These are phyloP conservation scores for Sebastes matsubarae DNA, from an alignment of 2,797 vertebrate species.

Conservation along the genomic window DNA sequence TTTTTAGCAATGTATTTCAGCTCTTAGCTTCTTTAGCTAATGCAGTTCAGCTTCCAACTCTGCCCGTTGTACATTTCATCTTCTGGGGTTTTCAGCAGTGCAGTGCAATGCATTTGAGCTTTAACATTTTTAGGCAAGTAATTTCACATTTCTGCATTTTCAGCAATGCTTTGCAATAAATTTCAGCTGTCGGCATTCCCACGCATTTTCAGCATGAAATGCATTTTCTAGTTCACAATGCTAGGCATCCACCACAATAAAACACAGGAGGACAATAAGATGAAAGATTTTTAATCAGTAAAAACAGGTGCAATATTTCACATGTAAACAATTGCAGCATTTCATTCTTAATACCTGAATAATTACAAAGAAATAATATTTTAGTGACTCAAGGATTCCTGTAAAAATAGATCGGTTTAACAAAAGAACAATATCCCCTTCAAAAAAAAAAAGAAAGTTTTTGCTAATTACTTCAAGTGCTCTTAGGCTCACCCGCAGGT, in stretches of 20 bases:
- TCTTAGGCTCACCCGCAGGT: conserved; percentile 1
- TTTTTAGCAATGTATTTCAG: too few species aligned
- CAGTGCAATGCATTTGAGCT: too few species aligned
- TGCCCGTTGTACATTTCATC: too few species aligned
- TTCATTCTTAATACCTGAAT: conserved; percentile 75
- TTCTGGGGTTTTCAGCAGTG: too few species aligned
- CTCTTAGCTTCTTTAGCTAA: too few species aligned
- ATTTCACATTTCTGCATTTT: too few species aligned
- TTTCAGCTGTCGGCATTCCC: too few species aligned
- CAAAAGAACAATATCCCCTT: conserved; percentile 43
- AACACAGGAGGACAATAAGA: background rate
- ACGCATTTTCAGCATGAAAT: too few species aligned
- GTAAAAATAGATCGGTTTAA: conserved; percentile 79
- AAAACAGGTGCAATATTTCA: conserved; percentile 78
- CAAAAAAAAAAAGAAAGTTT: background rate
- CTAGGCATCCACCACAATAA: background rate
- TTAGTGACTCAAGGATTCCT: conserved; percentile 61
- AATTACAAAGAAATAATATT: conserved; percentile 67
- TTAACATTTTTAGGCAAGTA: too few species aligned
- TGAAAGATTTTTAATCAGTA: conserved; percentile 72
- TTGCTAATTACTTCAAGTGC: conserved; percentile 42
- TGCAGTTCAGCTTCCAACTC: too few species aligned
- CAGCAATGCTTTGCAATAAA: too few species aligned
- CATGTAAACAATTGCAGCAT: conserved; percentile 82
- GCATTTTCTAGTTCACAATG: too few species aligned